Conservation (phyloP, 2,113 vertebrate species). For the Maccullochella peelii region DNA sequence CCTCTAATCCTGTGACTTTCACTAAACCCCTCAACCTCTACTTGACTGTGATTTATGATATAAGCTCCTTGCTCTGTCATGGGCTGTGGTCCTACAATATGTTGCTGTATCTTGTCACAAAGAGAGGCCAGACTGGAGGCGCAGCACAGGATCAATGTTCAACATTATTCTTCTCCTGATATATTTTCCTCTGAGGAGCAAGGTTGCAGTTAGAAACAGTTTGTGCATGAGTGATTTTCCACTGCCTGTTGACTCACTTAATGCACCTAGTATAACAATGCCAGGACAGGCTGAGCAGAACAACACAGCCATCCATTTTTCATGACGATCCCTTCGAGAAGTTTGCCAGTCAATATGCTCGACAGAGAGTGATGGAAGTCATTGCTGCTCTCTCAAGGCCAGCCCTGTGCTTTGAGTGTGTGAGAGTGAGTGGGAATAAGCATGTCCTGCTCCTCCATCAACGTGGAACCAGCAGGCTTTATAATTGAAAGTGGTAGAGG, state of each 20-base stretch:
- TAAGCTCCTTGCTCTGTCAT: slow-evolving; percentile 40
- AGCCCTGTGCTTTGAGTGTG: background rate
- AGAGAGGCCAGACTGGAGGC: slow-evolving; percentile 51
- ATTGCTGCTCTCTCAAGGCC: slow-evolving; percentile 31
- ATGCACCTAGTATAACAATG: slow-evolving; percentile 58
- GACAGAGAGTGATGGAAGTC: slow-evolving; percentile 45
- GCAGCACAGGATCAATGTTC: slow-evolving; percentile 50
- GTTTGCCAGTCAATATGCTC: slow-evolving; percentile 59
- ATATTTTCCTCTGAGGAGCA: slow-evolving; percentile 55
- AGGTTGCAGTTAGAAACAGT: slow-evolving; percentile 56
- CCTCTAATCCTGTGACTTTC: slow-evolving; percentile 37
- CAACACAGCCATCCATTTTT: slow-evolving; percentile 52
- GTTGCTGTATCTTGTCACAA: slow-evolving; percentile 57
- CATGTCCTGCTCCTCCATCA: background rate
- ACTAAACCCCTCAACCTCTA: slow-evolving; percentile 30
- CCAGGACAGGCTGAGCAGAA: slow-evolving; percentile 41
- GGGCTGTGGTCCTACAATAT: slow-evolving; percentile 53
- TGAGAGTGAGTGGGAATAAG: slow-evolving; percentile 2
- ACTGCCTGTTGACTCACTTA: slow-evolving; percentile 62
- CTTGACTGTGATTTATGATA: slow-evolving; percentile 56
- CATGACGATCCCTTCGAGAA: slow-evolving; percentile 37
- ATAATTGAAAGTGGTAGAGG: slow-evolving; percentile 4
- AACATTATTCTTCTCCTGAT: slow-evolving; percentile 61
- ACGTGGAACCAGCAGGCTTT: background rate
- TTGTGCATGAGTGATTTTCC: slow-evolving; percentile 61